Evolutionary conservation across 1,140 invertebrate species (phyloP).

Genomic region (Zaprionus davidi): DNA sequence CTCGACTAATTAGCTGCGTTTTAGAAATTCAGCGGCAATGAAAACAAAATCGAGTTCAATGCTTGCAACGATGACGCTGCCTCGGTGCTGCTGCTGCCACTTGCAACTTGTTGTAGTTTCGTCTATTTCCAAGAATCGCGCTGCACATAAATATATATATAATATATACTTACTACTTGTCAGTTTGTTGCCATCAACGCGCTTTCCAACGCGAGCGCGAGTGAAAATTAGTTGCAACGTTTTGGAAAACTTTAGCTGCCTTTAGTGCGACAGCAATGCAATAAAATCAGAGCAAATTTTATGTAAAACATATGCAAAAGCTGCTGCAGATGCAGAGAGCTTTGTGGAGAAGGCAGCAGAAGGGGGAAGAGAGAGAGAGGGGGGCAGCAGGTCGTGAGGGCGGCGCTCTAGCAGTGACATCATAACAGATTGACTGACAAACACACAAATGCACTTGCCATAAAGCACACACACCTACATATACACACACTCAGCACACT

Average conservation of each 20-base stretch:
- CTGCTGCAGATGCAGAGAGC: not conserved
- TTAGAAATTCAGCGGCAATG: constrained; percentile 83
- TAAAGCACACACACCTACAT: constrained; percentile 17
- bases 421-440: constrained; percentile 64
- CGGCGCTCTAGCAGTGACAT: constrained; percentile 53
- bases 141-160: constrained; percentile 6
- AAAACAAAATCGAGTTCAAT: constrained; percentile 83
- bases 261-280: constrained; percentile 12
- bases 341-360: not conserved
- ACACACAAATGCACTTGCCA: constrained; percentile 68
- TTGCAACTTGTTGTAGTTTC: constrained; percentile 11
- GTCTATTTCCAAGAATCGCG: constrained; percentile 72
- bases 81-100: constrained; percentile 28
- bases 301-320: not conserved
- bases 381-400: constrained; percentile 1
- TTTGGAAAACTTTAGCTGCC: constrained; percentile 23
- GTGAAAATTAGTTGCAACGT: constrained; percentile 67
- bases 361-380: not conserved
- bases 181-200: constrained; percentile 43
- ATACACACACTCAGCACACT: constrained; percentile 13
- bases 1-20: constrained; percentile 83
- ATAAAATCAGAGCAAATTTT: constrained; percentile 14
- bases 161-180: not conserved
- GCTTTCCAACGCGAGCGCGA: constrained; percentile 66
- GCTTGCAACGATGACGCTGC: constrained; percentile 73